These are phyloP conservation scores for Pipistrellus pygmaeus DNA, from an alignment of 2,797 vertebrate species.

Conservation along the genomic window DNA sequence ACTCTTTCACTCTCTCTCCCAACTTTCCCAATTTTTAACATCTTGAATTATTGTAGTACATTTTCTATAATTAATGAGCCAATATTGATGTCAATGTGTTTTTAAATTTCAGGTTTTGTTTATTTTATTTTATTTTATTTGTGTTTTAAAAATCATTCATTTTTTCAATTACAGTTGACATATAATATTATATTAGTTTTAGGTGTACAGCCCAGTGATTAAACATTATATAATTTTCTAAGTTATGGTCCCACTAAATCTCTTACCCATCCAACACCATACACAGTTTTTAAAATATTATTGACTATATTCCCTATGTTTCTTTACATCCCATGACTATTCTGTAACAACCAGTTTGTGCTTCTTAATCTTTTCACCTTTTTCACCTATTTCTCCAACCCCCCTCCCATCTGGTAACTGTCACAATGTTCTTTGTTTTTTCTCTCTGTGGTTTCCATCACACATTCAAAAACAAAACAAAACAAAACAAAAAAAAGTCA, in stretches of 20 bases:
- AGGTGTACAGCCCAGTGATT: neutral
- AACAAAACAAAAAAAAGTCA: neutral
- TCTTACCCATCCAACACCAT: neutral
- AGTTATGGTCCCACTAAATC: neutral
- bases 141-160: neutral
- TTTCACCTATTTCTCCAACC: neutral
- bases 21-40: neutral
- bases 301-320: neutral
- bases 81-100: neutral
- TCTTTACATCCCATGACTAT: neutral
- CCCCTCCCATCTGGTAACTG: neutral
- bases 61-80: neutral
- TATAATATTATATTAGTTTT: neutral
- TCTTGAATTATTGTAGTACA: neutral
- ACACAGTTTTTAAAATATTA: neutral
- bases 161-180: neutral
- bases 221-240: neutral
- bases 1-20: neutral
- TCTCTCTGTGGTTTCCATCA: conserved; percentile 33
- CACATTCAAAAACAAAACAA: conserved; percentile 33
- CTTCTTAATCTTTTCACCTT: neutral
- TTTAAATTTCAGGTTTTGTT: conserved; percentile 20
- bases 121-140: neutral
- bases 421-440: conserved; percentile 9
- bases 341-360: neutral